Evolutionary conservation across 2,113 vertebrate genomes (phyloP).

Genomic region (Pardalotus punctatus): DNA sequence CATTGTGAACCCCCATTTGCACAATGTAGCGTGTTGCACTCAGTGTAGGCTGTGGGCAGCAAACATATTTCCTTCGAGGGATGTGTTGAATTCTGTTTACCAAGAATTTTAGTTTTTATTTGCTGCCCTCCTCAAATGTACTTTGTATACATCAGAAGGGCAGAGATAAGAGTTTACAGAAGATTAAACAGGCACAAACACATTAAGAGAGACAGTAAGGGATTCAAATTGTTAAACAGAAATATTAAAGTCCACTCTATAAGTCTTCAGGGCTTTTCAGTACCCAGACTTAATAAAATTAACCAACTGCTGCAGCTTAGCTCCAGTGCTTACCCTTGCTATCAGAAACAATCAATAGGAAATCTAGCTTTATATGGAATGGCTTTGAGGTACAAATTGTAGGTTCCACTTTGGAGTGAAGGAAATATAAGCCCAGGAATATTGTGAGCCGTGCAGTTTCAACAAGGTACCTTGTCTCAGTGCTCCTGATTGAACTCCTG

Average conservation of each 20-base stretch:
- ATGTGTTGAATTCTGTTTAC: background rate
- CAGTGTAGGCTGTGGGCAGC: background rate
- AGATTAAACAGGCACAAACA: conserved; percentile 51
- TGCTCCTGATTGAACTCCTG: background rate
- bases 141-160: conserved; percentile 24
- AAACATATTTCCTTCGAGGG: background rate
- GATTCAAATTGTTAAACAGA: conserved; percentile 53
- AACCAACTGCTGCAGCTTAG: conserved; percentile 22
- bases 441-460: background rate
- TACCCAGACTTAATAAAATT: conserved; percentile 49
- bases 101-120: conserved; percentile 30
- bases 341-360: conserved; percentile 22
- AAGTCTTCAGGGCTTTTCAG: conserved; percentile 34
- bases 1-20: background rate
- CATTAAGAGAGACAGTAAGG: conserved; percentile 43
- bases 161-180: conserved; percentile 38
- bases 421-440: background rate
- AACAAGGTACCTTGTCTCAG: background rate
- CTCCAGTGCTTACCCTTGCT: background rate
- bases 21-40: background rate
- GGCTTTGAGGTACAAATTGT: background rate
- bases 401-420: background rate
- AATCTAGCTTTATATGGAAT: background rate
- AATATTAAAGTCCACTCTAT: conserved; percentile 46
- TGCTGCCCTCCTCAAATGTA: background rate